Conservation (phyloP, 2,113 vertebrate species). For the Boleophthalmus pectinirostris region DNA sequence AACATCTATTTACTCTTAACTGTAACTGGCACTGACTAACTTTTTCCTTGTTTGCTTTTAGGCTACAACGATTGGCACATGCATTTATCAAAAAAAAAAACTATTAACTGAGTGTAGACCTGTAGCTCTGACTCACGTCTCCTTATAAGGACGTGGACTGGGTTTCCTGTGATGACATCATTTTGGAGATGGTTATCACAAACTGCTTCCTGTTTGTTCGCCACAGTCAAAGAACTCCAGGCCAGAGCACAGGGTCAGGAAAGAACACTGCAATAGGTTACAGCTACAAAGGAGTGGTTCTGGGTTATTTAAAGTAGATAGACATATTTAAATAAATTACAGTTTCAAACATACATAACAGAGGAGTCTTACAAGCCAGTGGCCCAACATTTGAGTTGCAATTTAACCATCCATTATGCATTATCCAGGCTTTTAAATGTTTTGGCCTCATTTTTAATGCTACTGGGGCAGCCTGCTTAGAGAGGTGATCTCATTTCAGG, state of each 20-base stretch:
- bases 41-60: conserved; percentile 21
- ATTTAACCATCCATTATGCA: too few relatives aligned
- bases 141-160: conserved; percentile 69
- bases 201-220: conserved; percentile 77
- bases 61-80: neutral
- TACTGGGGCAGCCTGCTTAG: too few relatives aligned
- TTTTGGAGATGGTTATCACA: conserved; percentile 67
- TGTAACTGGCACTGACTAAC: neutral
- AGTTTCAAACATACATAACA: too few relatives aligned
- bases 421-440: too few relatives aligned
- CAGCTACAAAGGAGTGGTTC: neutral
- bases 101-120: conserved; percentile 11
- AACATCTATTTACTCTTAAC: neutral
- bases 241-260: conserved; percentile 9
- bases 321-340: too few relatives aligned
- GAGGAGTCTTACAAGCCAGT: too few relatives aligned
- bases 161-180: conserved; percentile 71
- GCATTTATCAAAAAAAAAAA: conserved; percentile 15
- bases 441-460: too few relatives aligned
- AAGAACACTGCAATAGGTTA: neutral
- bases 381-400: too few relatives aligned
- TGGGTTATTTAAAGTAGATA: neutral
- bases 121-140: conserved; percentile 50
- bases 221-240: conserved; percentile 29
- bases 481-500: too few relatives aligned